Conservation (phyloP, 2,888 invertebrate species). For the Drosophila parthenogenetica region DNA sequence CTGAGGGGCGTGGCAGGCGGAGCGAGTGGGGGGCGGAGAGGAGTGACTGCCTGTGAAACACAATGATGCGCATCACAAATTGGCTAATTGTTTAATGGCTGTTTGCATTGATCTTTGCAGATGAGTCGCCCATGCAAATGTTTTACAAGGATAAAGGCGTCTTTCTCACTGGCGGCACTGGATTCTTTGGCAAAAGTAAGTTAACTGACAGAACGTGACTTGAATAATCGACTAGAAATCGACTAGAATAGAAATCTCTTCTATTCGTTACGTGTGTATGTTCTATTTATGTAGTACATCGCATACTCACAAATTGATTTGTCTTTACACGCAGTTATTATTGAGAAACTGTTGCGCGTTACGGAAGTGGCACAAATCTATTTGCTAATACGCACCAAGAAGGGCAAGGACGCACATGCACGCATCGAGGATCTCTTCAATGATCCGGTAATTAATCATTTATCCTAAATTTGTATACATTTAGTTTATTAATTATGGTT, state of each 20-base stretch:
- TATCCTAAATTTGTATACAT: no score
- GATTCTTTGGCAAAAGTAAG: constrained; percentile 85
- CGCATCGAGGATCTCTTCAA: constrained; percentile 90
- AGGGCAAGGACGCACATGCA: constrained; percentile 89
- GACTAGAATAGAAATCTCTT: neutral
- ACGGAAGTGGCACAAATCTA: constrained; percentile 87
- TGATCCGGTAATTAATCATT: constrained; percentile 86
- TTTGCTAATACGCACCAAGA: constrained; percentile 87
- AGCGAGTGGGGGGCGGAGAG: neutral
- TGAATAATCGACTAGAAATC: constrained; percentile 40
- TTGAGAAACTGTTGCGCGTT: constrained; percentile 88
- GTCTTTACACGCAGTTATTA: constrained; percentile 85
- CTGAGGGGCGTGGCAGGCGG: neutral
- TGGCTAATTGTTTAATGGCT: constrained; percentile 78
- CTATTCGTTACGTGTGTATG: no score
- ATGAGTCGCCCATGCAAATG: constrained; percentile 86
- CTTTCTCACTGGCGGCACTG: constrained; percentile 88
- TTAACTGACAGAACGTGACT: constrained; percentile 52
- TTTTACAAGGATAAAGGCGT: constrained; percentile 88
- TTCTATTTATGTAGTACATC: neutral
- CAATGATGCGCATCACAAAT: constrained; percentile 79
- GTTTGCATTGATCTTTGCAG: constrained; percentile 79
- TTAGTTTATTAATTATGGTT: neutral
- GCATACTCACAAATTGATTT: constrained; percentile 45
- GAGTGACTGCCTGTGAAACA: constrained; percentile 7